Conservation (phyloP, 2,888 invertebrate species). For the Caenorhabditis sp. region DNA sequence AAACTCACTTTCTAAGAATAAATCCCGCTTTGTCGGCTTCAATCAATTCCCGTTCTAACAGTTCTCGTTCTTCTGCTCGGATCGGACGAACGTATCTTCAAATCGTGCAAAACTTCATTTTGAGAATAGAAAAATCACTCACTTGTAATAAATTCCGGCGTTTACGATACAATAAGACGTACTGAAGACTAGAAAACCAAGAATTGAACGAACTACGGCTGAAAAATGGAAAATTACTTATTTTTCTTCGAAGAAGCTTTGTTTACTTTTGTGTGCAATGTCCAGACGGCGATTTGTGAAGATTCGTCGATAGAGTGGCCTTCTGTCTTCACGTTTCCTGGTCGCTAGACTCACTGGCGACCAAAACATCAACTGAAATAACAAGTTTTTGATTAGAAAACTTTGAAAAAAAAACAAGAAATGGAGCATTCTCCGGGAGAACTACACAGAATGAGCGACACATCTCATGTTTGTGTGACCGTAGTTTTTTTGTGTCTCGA, state of each 20-base stretch:
- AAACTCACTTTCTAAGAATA: slow-evolving; percentile 45
- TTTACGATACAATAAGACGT: slow-evolving; percentile 63
- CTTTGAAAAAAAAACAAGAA: neutral
- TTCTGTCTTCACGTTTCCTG: slow-evolving; percentile 55
- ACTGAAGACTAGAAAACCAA: slow-evolving; percentile 64
- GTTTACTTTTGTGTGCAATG: slow-evolving; percentile 63
- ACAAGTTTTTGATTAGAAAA: neutral
- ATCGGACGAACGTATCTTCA: slow-evolving; percentile 64
- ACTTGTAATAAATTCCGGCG: slow-evolving; percentile 64
- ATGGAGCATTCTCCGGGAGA: slow-evolving; percentile 22
- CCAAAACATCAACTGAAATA: slow-evolving; percentile 48
- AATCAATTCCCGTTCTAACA: slow-evolving; percentile 65
- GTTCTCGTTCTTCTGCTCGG: slow-evolving; percentile 62
- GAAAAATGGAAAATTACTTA: slow-evolving; percentile 9
- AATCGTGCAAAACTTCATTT: slow-evolving; percentile 1
- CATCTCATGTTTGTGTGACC: slow-evolving; percentile 21
- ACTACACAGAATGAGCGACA: slow-evolving; percentile 27
- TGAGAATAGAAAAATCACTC: neutral
- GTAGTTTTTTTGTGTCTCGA: slow-evolving; percentile 19
- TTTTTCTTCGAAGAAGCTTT: neutral
- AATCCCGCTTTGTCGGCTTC: slow-evolving; percentile 68
- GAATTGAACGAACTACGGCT: slow-evolving; percentile 62
- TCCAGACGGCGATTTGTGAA: slow-evolving; percentile 68
- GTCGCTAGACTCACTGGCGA: slow-evolving; percentile 44
- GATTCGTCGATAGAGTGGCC: slow-evolving; percentile 68